These are phyloP conservation scores for Listrodromus nycthemerus DNA, from an alignment of 2,888 invertebrate genomes.

Conservation along the genomic window DNA sequence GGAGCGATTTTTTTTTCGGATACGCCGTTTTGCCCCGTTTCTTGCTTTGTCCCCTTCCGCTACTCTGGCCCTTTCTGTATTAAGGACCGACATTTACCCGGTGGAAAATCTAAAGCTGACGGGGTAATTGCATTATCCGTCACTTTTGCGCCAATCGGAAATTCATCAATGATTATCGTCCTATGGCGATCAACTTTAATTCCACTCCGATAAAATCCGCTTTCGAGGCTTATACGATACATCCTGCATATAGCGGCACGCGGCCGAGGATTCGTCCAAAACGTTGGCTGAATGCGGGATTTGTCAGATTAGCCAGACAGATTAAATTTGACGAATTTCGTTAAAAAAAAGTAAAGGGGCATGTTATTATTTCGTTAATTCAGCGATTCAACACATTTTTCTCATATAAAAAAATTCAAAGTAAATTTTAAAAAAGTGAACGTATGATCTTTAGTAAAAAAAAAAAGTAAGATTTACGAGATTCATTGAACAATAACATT, in stretches of 20 bases:
- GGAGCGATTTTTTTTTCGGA: not conserved
- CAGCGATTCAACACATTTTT: too few species aligned
- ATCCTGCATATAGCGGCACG: not conserved
- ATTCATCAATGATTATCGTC: not conserved
- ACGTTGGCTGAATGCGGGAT: not conserved
- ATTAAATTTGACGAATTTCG: too few species aligned
- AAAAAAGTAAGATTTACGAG: too few species aligned
- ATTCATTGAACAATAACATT: too few species aligned
- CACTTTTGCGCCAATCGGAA: not conserved
- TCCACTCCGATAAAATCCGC: not conserved
- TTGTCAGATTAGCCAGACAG: too few species aligned
- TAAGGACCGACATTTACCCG: not conserved
- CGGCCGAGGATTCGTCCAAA: too few species aligned
- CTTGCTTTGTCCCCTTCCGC: not conserved
- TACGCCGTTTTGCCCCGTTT: not conserved
- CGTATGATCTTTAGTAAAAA: too few species aligned
- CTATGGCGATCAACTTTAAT: constrained; percentile 8
- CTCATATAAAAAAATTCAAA: too few species aligned
- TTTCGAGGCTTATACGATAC: not conserved
- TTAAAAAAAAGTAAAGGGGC: not conserved
- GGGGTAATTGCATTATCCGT: not conserved
- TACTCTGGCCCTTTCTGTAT: not conserved
- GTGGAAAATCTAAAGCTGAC: constrained; percentile 2
- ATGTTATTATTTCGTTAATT: too few species aligned
- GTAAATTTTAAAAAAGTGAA: too few species aligned